Conservation (phyloP, 2,888 invertebrate genomes). For the Dryobotodes eremita region DNA sequence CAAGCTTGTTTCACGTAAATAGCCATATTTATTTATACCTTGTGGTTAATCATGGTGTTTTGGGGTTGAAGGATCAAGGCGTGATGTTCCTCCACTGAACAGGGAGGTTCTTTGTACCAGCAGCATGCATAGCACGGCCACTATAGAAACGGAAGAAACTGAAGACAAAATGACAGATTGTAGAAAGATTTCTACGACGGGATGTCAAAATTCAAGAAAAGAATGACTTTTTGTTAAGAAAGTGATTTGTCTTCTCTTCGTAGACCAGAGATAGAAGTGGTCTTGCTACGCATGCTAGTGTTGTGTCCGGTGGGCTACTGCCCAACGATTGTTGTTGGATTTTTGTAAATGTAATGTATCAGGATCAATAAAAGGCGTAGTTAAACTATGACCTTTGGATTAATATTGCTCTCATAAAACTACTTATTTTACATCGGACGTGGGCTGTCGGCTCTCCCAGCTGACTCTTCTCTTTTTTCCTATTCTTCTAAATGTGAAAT, state of each 20-base stretch:
- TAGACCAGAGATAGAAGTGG: no score
- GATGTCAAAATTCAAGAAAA: no score
- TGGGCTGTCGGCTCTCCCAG: not conserved
- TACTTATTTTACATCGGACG: not conserved
- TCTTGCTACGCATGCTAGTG: no score
- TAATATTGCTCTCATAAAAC: not conserved
- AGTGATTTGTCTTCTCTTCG: no score
- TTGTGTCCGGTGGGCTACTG: not conserved
- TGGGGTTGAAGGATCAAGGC: not conserved
- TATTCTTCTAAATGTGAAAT: not conserved
- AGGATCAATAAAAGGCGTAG: not conserved
- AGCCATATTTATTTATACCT: not conserved
- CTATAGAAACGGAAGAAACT: no score
- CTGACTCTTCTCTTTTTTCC: not conserved
- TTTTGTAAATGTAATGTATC: not conserved
- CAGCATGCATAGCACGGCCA: no score
- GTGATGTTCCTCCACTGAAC: not conserved
- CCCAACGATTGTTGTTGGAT: not conserved
- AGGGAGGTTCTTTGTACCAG: not conserved
- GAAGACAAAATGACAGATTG: no score
- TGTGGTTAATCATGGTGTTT: not conserved
- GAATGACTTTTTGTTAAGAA: no score
- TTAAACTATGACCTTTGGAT: not conserved
- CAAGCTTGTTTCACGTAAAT: not conserved
- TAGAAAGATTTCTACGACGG: no score